Evolutionary conservation across 2,888 invertebrate genomes (phyloP), one percentile per base, ranked within the genome.

Genomic region (Scaeva pyrastri): DNA sequence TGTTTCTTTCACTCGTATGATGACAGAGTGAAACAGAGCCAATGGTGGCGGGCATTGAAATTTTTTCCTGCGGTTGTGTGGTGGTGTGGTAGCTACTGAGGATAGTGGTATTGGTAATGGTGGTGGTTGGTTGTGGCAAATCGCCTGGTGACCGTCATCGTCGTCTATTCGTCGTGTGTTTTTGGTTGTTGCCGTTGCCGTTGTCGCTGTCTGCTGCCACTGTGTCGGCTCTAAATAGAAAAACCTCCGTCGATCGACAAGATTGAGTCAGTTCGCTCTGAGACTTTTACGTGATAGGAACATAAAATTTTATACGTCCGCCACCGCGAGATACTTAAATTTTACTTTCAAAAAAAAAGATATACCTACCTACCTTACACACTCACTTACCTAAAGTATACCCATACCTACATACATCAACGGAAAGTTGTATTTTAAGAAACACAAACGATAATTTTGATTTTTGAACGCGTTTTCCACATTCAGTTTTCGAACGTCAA

Each of bases 211-310:
- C 88, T 87, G 88, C 89, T 89, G 89, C 89, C 88, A 86, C 88
- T 88, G 88, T 50, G 52, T 89, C 88, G 90, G 90, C 91, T 90
- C 91, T 92, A 91, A 91, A 87, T 88, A 83, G 88, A 92, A 91
- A 92, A 92, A 92, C 91, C 91, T 91, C 83, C 90, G 91, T 90
- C 90, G 92, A 92, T 91, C 91, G 90, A 83, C 89, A 89, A 89
- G 91, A 89, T 91, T 90, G 90, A 91, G 90, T 91, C 92, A 93
- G 93, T 93, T 93, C 91, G 91, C 90, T 91, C 90, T 91, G 91
- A 91, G 92, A 92, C 92, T 91, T 92, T 91, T 91, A 89, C 90
- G 91, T 90, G 91, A 90, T 90, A 90, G 90, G 91, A 91, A 92
- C 83, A 48, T 31, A 48, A 12, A 66, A 41, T 72, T 48, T 66